phyloP scores from a whole-genome alignment of 2,113 vertebrate species.

The Tachuris rubrigastra region DNA sequence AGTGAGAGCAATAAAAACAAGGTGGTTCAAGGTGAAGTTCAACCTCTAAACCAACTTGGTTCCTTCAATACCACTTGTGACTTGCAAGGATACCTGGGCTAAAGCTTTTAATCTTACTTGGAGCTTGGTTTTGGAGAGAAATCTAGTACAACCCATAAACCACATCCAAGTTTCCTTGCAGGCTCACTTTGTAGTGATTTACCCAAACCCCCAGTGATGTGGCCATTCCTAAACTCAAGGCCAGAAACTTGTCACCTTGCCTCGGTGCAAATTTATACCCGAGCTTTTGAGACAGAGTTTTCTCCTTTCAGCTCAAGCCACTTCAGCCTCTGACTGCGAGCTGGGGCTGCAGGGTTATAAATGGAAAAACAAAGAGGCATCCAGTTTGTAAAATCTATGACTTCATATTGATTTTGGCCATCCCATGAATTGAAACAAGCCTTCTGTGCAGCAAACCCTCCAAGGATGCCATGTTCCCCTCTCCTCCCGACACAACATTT shows the following conservation, averaged over 20 bases:
- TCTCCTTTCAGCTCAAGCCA: background rate
- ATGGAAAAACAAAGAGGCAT: background rate
- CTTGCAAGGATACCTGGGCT: background rate
- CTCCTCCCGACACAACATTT: background rate
- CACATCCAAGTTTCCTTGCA: background rate
- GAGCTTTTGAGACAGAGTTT: background rate
- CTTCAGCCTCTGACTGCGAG: background rate
- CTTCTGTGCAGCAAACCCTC: background rate
- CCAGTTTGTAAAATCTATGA: conserved; percentile 6
- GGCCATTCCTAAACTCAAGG: background rate
- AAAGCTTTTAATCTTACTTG: background rate
- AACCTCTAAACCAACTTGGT: background rate
- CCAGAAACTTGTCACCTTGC: background rate
- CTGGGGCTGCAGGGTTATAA: background rate
- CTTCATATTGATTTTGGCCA: background rate
- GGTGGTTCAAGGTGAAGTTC: background rate
- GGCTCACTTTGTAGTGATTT: background rate
- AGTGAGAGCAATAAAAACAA: background rate
- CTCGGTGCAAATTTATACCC: background rate
- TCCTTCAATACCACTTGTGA: background rate
- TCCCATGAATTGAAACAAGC: background rate
- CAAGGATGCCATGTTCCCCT: background rate
- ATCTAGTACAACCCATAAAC: background rate
- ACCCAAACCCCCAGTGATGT: background rate
- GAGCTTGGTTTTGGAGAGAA: background rate